Base-by-base conservation (phyloP, 2,888 invertebrate species). In the Drosophila mettleri region DNA sequence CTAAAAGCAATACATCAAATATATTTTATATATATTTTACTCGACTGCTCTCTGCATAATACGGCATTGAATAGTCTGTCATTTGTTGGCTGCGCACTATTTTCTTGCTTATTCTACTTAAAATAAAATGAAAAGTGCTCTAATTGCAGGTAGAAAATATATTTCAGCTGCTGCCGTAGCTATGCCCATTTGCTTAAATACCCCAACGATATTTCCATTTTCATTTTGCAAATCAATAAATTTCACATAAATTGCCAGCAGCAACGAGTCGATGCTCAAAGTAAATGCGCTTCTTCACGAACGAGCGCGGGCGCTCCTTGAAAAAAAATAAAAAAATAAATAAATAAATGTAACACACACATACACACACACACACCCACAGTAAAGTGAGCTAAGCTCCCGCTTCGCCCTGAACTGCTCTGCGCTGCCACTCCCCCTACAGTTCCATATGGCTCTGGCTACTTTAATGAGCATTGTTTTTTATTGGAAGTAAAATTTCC, bases 261-360 rank as follows among this genome's bases (percentile, higher is more conserved):
- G 76, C 60, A 51, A 43, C 22, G 61, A 70, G 67, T 63, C 80
- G 74, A 83, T 79, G 74, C 77, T 51, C 58, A 38, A 78, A 69
- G 69, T 78, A 74, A 83, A 74, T 79, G 80, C 75, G 86, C 58
- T 74, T 78, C 64, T 77, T 77, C 71, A 78, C 77, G 71, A 74
- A 71, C 82, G 79, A 81, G 51, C 74, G 77, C 82, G 69, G 88
- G 76, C 85, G 77, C 85, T 76, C 85, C 88, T 83, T 72, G 60
- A 46, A 45, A 46, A 39, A 39, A 46, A 38, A 12, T n/a, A n/a
- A n/a, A n/a, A n/a, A n/a, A n/a, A n/a, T n/a, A n/a, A n/a, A n/a
- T n/a, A n/a, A n/a, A n/a, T n/a, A n/a, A n/a, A n/a, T n/a, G n/a
- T n/a, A 10, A 38, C 5, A 43, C 75, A 76, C 75, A 76, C 74